Conservation (phyloP, 1,140 invertebrate species). For the Drosophila athabasca region DNA sequence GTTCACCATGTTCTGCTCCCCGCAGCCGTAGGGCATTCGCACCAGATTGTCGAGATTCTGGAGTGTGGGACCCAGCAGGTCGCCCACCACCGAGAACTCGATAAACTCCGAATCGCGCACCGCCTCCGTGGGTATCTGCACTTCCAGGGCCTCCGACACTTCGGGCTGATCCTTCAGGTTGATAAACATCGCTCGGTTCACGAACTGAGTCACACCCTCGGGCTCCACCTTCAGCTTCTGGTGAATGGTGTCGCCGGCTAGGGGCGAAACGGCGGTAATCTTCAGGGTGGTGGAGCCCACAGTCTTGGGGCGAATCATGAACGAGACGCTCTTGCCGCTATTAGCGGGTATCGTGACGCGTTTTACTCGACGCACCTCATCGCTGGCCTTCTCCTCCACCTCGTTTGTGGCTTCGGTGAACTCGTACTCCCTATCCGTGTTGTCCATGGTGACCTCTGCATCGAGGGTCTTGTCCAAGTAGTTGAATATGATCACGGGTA, state of each 20-base stretch:
- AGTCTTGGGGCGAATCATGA: constrained; percentile 91
- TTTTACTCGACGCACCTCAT: constrained; percentile 88
- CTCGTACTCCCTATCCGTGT: constrained; percentile 91
- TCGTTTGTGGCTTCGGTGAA: constrained; percentile 87
- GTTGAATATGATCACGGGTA: constrained; percentile 81
- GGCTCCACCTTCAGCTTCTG: constrained; percentile 90
- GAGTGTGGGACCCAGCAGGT: constrained; percentile 91
- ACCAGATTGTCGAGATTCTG: constrained; percentile 91
- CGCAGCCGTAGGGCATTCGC: constrained; percentile 94
- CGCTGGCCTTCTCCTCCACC: constrained; percentile 84
- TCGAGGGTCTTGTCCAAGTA: constrained; percentile 87
- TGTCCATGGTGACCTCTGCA: constrained; percentile 93
- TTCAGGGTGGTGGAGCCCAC: constrained; percentile 90
- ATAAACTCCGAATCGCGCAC: constrained; percentile 89
- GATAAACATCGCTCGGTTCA: constrained; percentile 90
- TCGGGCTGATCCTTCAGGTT: constrained; percentile 87
- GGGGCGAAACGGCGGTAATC: constrained; percentile 88
- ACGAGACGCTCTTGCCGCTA: constrained; percentile 89
- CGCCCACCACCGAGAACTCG: constrained; percentile 90
- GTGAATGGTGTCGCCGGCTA: constrained; percentile 90
- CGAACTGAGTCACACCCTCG: constrained; percentile 91
- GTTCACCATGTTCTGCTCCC: constrained; percentile 97
- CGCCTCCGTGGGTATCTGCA: constrained; percentile 89
- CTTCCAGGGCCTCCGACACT: constrained; percentile 85
- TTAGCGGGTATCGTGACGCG: constrained; percentile 87